Conservation (phyloP, 2,888 invertebrate genomes). For the Drosophila barbarae region DNA sequence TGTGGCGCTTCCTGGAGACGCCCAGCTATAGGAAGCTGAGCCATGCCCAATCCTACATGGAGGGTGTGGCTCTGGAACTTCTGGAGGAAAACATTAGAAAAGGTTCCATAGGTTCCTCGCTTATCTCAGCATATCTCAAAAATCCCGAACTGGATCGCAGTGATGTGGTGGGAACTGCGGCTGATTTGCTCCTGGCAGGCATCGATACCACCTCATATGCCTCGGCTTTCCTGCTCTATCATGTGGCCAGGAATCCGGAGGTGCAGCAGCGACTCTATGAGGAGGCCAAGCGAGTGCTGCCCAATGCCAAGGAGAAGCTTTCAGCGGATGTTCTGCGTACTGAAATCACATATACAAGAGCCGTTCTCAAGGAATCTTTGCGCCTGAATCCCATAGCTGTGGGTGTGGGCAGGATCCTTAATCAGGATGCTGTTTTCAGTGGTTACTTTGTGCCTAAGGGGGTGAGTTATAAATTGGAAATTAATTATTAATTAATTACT, state of each 20-base stretch:
- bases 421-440: constrained; percentile 85
- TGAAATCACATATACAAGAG: constrained; percentile 86
- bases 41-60: constrained; percentile 86
- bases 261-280: constrained; percentile 85
- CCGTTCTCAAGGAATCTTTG: constrained; percentile 91
- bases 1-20: constrained; percentile 87
- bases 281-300: constrained; percentile 83
- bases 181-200: constrained; percentile 91
- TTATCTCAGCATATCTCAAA: constrained; percentile 85
- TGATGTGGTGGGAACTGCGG: constrained; percentile 90
- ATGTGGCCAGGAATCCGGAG: constrained; percentile 85
- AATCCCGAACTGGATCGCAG: constrained; percentile 86
- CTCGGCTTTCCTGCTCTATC: constrained; percentile 88
- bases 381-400: constrained; percentile 91
- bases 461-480: constrained; percentile 81
- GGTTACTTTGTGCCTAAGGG: constrained; percentile 88
- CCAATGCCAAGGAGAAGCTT: constrained; percentile 80
- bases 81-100: constrained; percentile 81
- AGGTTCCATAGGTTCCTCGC: constrained; percentile 76
- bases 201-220: constrained; percentile 92
- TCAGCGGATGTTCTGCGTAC: constrained; percentile 82
- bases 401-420: constrained; percentile 88
- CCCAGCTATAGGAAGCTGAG: constrained; percentile 86
- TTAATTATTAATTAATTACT: neutral
- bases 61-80: constrained; percentile 85